These are phyloP conservation scores for Melanogrammus aeglefinus DNA, from an alignment of 2,797 vertebrate species.

Conservation along the genomic window DNA sequence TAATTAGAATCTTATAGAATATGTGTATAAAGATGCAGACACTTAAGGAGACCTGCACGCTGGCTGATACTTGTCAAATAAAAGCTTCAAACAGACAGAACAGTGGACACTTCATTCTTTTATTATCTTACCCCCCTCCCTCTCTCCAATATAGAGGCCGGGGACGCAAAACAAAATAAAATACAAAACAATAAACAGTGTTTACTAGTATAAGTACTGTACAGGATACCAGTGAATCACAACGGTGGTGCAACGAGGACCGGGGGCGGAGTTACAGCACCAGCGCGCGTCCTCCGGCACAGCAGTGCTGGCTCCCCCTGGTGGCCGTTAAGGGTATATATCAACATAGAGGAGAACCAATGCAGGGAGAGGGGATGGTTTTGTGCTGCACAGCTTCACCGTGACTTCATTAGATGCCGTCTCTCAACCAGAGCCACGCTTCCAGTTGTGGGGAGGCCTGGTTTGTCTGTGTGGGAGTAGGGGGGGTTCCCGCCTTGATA, in stretches of 20 bases:
- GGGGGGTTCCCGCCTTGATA: background rate
- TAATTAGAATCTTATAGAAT: too few relatives aligned
- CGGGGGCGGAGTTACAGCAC: constrained; percentile 28
- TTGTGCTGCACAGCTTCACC: constrained; percentile 34
- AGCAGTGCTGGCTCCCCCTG: constrained; percentile 38
- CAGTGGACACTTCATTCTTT: constrained; percentile 33
- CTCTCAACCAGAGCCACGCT: constrained; percentile 14
- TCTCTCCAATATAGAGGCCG: constrained; percentile 56
- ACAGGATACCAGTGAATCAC: constrained; percentile 71
- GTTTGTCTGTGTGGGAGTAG: background rate
- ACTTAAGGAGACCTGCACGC: background rate
- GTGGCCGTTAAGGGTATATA: constrained; percentile 38
- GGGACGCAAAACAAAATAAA: constrained; percentile 69
- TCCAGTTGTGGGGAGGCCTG: constrained; percentile 43
- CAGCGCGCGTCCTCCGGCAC: constrained; percentile 52
- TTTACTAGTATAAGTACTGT: constrained; percentile 70
- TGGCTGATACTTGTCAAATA: constrained; percentile 15
- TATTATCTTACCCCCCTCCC: constrained; percentile 59
- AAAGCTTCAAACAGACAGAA: constrained; percentile 16
- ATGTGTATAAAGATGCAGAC: background rate
- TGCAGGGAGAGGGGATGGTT: background rate
- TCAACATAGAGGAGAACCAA: constrained; percentile 49
- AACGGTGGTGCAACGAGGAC: constrained; percentile 57
- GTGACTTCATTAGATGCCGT: constrained; percentile 46
- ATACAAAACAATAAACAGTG: constrained; percentile 58